A percentile compares a stretch with the other conserved stretches of the same genome.
These are phyloP conservation scores for Mirza zaza DNA, from an alignment of 2,113 vertebrate species.

Conservation along the genomic window DNA sequence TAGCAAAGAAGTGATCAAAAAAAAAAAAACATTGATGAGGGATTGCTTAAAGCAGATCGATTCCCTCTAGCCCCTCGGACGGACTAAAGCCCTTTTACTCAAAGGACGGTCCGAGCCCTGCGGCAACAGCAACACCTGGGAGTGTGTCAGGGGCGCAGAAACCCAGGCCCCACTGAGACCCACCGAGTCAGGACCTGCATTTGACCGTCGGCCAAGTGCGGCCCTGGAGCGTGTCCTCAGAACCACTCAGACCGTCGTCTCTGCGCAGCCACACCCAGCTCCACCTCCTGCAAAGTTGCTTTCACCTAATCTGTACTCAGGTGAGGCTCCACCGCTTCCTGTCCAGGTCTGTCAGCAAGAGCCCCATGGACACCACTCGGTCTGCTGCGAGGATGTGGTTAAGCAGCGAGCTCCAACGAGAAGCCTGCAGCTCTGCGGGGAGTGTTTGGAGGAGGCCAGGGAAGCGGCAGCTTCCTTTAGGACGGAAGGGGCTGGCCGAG, in stretches of 20 bases:
- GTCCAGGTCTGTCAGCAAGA: neutral
- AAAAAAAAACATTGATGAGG: too few relatives aligned
- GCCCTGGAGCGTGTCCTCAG: neutral
- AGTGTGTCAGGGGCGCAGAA: fast-evolving
- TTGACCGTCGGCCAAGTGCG: neutral
- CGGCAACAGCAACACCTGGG: too few relatives aligned
- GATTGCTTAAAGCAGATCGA: neutral
- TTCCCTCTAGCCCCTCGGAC: fast-evolving
- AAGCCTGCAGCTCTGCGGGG: neutral
- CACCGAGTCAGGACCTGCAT: neutral
- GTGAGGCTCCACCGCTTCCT: neutral
- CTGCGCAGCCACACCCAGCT: neutral
- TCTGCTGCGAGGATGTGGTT: neutral
- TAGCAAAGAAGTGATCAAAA: neutral
- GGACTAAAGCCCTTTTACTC: neutral
- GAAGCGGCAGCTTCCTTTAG: neutral
- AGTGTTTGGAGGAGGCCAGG: neutral
- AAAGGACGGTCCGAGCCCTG: neutral
- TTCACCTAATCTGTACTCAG: neutral
- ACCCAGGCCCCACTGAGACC: neutral
- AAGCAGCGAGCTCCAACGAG: neutral
- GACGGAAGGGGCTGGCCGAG: neutral
- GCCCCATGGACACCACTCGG: neutral
- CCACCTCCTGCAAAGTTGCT: neutral
- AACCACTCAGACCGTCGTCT: neutral